Evolutionary conservation across 2,113 vertebrate species (phyloP), one percentile per base, ranked within the genome.

Genomic region (Aramus guarauna): DNA sequence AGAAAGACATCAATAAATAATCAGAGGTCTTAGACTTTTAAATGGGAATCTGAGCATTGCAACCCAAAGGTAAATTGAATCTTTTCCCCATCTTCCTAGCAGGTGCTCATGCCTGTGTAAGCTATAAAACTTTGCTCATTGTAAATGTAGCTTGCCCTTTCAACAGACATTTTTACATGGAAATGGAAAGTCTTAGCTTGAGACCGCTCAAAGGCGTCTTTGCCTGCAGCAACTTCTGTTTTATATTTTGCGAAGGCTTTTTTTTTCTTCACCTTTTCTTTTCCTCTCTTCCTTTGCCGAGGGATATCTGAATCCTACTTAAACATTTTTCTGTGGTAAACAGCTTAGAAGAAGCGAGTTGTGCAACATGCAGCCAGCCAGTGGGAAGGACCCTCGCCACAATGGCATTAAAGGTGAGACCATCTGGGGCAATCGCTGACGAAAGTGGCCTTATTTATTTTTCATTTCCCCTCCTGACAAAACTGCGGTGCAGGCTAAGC

Each of bases 1-100:
- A 98, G 98, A 98, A 97, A 99, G 98, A 98, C 98, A 99, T 99
- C 99, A 99, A 99, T 99, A 99, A 99, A 99, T 99, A 99, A 99
- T 99, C 99, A 99, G 96, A n/a, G 91, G 93, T 98, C 98, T 98
- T 98, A 99, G 98, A 99, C 98, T 99, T 99, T 99, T 99, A 99
- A 99, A 99, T 98, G 98, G 99, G 98, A 99, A 98, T 98, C 98
- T 98, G 97, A 98, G 98, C 98, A 96, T 97, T 98, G 98, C 98
- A 98, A 98, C 98, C 97, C 95, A 96, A 97, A 97, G 97, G 98
- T 99, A 99, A 99, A 99, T 99, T 98, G 98, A 99, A 98, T 98
- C 96, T 97, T 98, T 97, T 94, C 88, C 67, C 88, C 64, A 69
- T 95, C 95, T 97, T 96, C 94, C 75, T 96, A 96, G 96, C 93